Percentiles rank a stretch among this genome's conserved stretches.
Evolutionary conservation across 1,140 invertebrate genomes (phyloP).

Genomic region (Helicoverpa armigera): DNA sequence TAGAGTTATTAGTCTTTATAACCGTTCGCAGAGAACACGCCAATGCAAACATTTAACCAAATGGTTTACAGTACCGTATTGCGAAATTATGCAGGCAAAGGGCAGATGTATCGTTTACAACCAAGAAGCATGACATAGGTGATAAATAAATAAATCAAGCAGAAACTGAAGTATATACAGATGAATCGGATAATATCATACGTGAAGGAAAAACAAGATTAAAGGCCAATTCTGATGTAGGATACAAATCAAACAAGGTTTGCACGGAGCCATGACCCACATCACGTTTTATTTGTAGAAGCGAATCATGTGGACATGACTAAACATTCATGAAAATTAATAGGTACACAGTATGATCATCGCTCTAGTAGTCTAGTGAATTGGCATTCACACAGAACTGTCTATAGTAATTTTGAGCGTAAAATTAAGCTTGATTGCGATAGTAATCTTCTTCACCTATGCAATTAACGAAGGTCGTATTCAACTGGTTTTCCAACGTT

Average conservation of each 20-base stretch:
- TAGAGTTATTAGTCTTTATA: conserved; percentile 37
- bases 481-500: conserved; percentile 23
- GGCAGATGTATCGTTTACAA: conserved; percentile 2
- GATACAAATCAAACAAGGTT: conserved; percentile 64
- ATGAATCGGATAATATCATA: conserved; percentile 22
- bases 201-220: conserved; percentile 31
- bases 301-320: conserved; percentile 61
- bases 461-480: conserved; percentile 34
- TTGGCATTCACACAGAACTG: conserved; percentile 7
- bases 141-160: neutral
- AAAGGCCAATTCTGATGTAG: conserved; percentile 59
- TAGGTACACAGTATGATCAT: conserved; percentile 20
- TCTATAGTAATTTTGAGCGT: neutral
- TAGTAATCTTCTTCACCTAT: conserved; percentile 28
- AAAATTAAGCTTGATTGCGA: conserved; percentile 12
- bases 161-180: neutral
- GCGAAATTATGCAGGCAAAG: neutral
- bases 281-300: conserved; percentile 74
- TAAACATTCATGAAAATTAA: conserved; percentile 45
- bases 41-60: conserved; percentile 32
- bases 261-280: conserved; percentile 75
- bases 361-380: conserved; percentile 11
- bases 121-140: neutral
- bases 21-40: conserved; percentile 18
- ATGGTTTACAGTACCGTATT: neutral